Conservation (phyloP, 2,888 invertebrate species). For the Lampropteryx suffumata region DNA sequence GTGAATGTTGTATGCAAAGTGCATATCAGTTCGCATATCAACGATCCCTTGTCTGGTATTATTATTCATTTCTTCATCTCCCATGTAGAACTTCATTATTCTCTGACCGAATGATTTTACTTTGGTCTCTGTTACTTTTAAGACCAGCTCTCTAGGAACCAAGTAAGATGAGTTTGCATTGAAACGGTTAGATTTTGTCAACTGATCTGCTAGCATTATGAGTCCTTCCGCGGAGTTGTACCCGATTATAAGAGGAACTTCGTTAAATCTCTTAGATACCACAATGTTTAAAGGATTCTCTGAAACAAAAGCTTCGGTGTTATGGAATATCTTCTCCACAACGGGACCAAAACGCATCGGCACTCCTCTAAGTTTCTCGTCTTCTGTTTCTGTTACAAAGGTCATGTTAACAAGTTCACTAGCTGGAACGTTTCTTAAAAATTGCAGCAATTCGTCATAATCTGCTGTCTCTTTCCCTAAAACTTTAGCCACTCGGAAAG, state of each 20-base stretch:
- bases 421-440: conserved; percentile 50
- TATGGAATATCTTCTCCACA: conserved; percentile 53
- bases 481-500: conserved; percentile 52
- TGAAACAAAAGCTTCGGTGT: conserved; percentile 50
- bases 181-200: conserved; percentile 42
- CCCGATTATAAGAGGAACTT: conserved; percentile 57
- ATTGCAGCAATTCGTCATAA: conserved; percentile 47
- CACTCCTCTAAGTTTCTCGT: conserved; percentile 52
- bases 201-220: conserved; percentile 39
- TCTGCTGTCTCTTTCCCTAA: conserved; percentile 57
- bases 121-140: conserved; percentile 39
- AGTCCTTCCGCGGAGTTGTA: conserved; percentile 61
- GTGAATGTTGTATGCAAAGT: conserved; percentile 51
- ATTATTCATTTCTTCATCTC: conserved; percentile 40
- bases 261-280: conserved; percentile 43
- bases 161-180: conserved; percentile 50
- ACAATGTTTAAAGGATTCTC: conserved; percentile 49
- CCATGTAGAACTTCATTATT: conserved; percentile 53
- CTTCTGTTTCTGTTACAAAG: conserved; percentile 45
- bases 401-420: conserved; percentile 46
- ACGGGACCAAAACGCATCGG: conserved; percentile 58
- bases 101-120: conserved; percentile 48
- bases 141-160: conserved; percentile 51
- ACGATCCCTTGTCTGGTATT: conserved; percentile 40
- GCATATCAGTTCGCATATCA: conserved; percentile 49